Percentiles rank a stretch among this genome's conserved stretches.
Evolutionary conservation across 2,113 vertebrate genomes (phyloP).

Genomic region (Mola mola): DNA sequence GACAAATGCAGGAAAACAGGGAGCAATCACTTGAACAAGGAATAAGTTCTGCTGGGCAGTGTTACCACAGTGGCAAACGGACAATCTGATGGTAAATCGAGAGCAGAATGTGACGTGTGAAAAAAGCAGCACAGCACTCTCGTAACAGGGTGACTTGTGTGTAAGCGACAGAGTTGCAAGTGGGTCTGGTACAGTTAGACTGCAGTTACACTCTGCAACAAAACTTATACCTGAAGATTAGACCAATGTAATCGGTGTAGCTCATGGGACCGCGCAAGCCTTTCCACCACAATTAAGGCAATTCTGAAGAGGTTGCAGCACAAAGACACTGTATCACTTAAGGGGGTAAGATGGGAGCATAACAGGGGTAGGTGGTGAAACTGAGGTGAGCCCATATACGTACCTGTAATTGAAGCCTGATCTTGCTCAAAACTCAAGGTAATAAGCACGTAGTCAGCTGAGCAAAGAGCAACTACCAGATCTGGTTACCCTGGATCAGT

Average conservation of each 20-base stretch:
- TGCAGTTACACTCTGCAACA: neutral
- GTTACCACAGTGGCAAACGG: too few species aligned
- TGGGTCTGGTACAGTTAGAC: constrained; percentile 25
- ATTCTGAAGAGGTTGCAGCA: constrained; percentile 12
- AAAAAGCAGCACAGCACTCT: neutral
- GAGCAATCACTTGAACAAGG: too few species aligned
- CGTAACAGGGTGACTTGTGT: constrained; percentile 18
- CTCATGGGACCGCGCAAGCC: too few species aligned
- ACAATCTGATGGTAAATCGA: too few species aligned
- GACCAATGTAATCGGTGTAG: neutral
- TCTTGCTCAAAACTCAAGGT: constrained; percentile 48
- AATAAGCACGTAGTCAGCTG: constrained; percentile 64
- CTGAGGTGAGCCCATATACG: constrained; percentile 7
- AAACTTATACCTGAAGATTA: neutral
- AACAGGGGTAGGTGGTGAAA: neutral
- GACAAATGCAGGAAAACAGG: too few species aligned
- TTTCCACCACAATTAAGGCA: constrained; percentile 21
- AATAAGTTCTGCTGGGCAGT: too few species aligned
- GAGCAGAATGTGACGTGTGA: neutral
- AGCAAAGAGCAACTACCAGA: constrained; percentile 54
- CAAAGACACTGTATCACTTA: constrained; percentile 2
- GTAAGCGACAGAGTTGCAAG: constrained; percentile 10
- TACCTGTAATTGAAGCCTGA: constrained; percentile 46
- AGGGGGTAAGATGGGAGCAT: neutral
- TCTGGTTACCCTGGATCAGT: constrained; percentile 60